Evolutionary conservation across 2,888 invertebrate species (phyloP).

Genomic region (Malachius bipustulatus): DNA sequence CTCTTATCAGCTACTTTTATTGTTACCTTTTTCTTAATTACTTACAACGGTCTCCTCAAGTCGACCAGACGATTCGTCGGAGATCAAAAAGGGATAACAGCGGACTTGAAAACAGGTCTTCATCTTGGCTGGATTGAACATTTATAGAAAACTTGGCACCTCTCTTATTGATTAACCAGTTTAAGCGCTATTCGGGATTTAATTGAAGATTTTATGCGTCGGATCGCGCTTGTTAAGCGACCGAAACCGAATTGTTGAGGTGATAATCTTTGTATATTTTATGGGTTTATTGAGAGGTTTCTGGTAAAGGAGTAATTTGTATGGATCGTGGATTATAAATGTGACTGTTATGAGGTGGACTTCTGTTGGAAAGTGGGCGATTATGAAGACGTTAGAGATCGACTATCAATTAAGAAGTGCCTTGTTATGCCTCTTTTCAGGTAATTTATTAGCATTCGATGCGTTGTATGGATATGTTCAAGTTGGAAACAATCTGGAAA

Average conservation of each 20-base stretch:
- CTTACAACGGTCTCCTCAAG: constrained; percentile 28
- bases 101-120: no score
- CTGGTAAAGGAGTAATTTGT: background rate
- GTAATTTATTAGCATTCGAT: no score
- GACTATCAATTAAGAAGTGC: background rate
- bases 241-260: constrained; percentile 2
- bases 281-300: background rate
- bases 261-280: background rate
- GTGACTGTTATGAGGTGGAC: background rate
- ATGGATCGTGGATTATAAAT: constrained; percentile 1
- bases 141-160: constrained; percentile 33
- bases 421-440: no score
- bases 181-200: background rate
- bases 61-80: constrained; percentile 17
- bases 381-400: constrained; percentile 1
- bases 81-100: constrained; percentile 11
- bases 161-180: constrained; percentile 27
- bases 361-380: background rate
- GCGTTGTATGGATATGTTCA: no score
- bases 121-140: no score
- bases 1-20: constrained; percentile 32
- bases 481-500: no score
- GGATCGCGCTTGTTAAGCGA: background rate
- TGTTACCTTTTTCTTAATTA: constrained; percentile 36
- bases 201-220: constrained; percentile 1